Percentiles rank a stretch among this genome's conserved stretches.
These are phyloP conservation scores for Pseudachorutes palmiensis DNA, from an alignment of 1,140 invertebrate genomes.

Conservation along the genomic window DNA sequence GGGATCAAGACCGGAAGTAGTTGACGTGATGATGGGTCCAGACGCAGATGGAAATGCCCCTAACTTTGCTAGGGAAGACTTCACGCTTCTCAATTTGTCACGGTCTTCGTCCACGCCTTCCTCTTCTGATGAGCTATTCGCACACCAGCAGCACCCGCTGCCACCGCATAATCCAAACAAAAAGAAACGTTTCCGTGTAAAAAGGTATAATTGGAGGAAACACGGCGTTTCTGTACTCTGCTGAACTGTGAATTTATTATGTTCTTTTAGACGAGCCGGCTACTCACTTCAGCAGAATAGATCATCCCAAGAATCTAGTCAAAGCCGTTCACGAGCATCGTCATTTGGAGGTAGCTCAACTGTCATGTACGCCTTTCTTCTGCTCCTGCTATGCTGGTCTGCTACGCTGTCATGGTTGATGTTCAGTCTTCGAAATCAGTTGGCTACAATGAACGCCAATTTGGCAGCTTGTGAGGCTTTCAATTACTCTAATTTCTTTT, in stretches of 20 bases:
- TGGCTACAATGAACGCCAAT: background rate
- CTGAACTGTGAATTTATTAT: background rate
- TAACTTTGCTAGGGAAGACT: conserved; percentile 1
- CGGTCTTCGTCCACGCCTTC: background rate
- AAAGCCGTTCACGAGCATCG: background rate
- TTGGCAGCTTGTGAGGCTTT: background rate
- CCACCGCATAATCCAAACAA: background rate
- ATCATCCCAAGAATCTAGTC: background rate
- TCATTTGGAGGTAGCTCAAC: background rate
- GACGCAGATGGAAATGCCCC: background rate
- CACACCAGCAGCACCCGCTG: background rate
- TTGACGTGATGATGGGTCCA: conserved; percentile 5
- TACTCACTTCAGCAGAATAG: background rate
- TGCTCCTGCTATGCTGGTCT: background rate
- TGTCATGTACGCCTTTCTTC: background rate
- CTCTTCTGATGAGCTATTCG: background rate
- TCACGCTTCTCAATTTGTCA: conserved; percentile 6
- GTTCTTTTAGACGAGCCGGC: background rate
- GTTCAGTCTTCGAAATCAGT: conserved; percentile 6
- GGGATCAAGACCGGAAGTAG: too few relatives aligned
- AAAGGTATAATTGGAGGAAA: background rate
- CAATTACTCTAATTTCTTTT: background rate
- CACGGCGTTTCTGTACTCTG: too few relatives aligned
- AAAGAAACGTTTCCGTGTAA: background rate
- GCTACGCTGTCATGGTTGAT: conserved; percentile 7